A percentile compares a stretch with the other conserved stretches of the same genome.
Conservation (phyloP, 2,888 invertebrate species). For the Tetheella fluctuosa region DNA sequence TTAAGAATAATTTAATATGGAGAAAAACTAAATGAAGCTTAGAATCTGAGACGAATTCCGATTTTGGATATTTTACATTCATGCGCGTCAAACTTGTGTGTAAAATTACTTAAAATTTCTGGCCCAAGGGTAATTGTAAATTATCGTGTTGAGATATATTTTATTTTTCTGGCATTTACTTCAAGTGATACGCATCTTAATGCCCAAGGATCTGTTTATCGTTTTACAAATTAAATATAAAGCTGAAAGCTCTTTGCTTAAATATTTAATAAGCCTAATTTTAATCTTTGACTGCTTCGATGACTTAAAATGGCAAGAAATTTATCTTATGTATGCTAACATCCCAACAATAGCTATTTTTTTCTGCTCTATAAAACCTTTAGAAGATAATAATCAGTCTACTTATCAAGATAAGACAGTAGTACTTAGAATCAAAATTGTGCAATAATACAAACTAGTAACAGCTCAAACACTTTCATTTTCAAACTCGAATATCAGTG, state of each 20-base stretch:
- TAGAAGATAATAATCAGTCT: slow-evolving; percentile 24
- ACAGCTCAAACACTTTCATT: slow-evolving; percentile 62
- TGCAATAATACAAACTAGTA: slow-evolving; percentile 52
- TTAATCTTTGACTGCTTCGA: background rate
- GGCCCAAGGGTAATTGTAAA: slow-evolving; percentile 2
- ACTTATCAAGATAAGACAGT: slow-evolving; percentile 41
- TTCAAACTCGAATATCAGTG: slow-evolving; percentile 56
- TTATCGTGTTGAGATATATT: background rate
- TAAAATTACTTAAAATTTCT: slow-evolving; percentile 6
- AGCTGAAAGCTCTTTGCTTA: background rate
- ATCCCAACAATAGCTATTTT: background rate
- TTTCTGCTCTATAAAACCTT: background rate
- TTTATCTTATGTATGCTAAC: background rate
- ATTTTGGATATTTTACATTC: background rate
- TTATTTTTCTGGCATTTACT: slow-evolving; percentile 3
- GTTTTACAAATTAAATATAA: background rate
- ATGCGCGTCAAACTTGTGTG: background rate
- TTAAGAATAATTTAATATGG: background rate
- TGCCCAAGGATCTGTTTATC: background rate
- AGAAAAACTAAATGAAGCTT: slow-evolving; percentile 3
- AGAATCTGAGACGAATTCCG: background rate
- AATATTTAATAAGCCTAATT: background rate
- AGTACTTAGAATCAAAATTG: slow-evolving; percentile 28
- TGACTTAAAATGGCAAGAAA: background rate
- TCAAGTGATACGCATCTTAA: background rate